phyloP scores from a whole-genome alignment of 2,797 vertebrate species.

The Lutjanus campechanus region DNA sequence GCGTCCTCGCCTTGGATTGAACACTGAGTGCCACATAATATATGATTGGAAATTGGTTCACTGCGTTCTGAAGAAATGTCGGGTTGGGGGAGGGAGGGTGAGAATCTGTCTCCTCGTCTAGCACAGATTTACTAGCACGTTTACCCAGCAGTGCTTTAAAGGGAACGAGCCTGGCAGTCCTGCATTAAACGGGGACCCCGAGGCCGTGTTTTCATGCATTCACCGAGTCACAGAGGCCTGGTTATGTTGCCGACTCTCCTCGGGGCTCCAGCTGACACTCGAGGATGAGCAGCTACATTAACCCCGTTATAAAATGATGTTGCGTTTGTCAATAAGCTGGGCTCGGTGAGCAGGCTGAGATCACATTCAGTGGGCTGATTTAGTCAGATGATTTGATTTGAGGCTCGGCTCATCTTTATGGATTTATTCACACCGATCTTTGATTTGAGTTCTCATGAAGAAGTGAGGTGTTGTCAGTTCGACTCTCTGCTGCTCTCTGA shows the following conservation, averaged over 20 bases:
- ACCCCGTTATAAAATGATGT: constrained; percentile 20
- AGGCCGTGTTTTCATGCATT: constrained; percentile 32
- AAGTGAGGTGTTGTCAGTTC: not conserved
- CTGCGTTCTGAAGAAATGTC: constrained; percentile 34
- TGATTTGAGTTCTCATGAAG: constrained; percentile 7
- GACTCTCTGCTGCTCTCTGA: constrained; percentile 1
- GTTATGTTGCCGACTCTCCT: constrained; percentile 33
- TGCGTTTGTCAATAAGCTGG: constrained; percentile 11
- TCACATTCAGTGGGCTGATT: constrained; percentile 6
- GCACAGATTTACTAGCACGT: constrained; percentile 14
- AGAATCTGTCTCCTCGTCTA: constrained; percentile 14
- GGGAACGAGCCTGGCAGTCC: not conserved
- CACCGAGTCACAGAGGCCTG: constrained; percentile 35
- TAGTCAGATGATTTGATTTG: constrained; percentile 28
- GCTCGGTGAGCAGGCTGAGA: constrained; percentile 21
- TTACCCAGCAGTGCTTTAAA: constrained; percentile 14
- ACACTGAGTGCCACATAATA: constrained; percentile 28
- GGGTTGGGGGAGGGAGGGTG: constrained; percentile 15
- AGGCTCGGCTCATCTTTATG: not conserved
- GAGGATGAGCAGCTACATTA: constrained; percentile 43
- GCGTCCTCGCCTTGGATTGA: not conserved
- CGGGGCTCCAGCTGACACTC: constrained; percentile 47
- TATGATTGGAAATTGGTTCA: constrained; percentile 48
- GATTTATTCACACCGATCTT: constrained; percentile 24
- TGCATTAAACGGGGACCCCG: constrained; percentile 18